Conservation (phyloP, 2,113 vertebrate genomes). For the Gnathonemus longibarbis region DNA sequence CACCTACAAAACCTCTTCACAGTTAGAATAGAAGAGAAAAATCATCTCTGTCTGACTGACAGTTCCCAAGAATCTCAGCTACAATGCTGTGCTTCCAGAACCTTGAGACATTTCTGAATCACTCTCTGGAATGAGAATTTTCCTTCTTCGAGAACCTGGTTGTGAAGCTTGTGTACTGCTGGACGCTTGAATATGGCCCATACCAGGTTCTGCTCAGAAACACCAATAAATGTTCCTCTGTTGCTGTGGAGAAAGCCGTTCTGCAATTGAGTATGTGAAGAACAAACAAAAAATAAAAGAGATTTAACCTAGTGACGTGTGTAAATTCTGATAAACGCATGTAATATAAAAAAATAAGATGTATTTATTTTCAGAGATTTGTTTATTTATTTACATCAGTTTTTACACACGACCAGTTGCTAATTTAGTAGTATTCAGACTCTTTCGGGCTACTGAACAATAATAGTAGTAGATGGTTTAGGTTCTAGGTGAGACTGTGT, state of each 20-base stretch:
- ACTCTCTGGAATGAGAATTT: background rate
- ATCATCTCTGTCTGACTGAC: background rate
- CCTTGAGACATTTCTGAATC: background rate
- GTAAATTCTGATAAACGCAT: background rate
- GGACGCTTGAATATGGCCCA: background rate
- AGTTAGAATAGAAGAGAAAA: background rate
- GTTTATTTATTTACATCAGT: background rate
- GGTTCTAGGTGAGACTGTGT: background rate
- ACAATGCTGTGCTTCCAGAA: background rate
- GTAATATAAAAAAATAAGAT: background rate
- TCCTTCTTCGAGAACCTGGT: background rate
- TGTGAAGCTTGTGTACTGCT: background rate
- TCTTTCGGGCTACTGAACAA: background rate
- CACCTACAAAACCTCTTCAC: background rate
- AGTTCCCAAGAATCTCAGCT: background rate
- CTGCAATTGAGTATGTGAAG: background rate
- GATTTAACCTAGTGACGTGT: background rate
- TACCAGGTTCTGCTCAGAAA: background rate
- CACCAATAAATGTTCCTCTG: background rate
- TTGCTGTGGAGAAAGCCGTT: background rate
- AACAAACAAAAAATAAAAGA: background rate
- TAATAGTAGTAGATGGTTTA: background rate
- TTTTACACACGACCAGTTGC: background rate
- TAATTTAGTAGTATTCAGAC: background rate
- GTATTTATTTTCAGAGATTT: background rate